These are phyloP conservation scores for Melanargia galathea DNA, from an alignment of 2,888 invertebrate species.

Conservation along the genomic window DNA sequence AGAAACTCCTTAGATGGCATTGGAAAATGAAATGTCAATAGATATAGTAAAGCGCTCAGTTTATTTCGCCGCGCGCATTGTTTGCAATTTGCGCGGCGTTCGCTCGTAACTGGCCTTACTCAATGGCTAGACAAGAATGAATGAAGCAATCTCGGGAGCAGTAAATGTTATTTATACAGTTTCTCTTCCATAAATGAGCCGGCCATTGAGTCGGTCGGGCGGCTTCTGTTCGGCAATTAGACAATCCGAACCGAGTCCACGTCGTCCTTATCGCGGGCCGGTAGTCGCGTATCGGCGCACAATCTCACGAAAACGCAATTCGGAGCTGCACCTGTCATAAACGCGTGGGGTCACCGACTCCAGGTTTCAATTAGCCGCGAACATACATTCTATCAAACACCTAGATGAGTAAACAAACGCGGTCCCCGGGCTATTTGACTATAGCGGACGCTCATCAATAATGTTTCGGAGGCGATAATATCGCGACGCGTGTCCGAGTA, in stretches of 20 bases:
- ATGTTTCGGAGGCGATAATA: conserved; percentile 75
- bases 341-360: conserved; percentile 61
- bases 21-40: conserved; percentile 62
- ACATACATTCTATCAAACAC: conserved; percentile 64
- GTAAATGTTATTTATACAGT: conserved; percentile 70
- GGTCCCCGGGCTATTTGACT: conserved; percentile 79
- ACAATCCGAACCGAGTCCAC: conserved; percentile 54
- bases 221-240: conserved; percentile 79
- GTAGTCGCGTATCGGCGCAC: conserved; percentile 69
- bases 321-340: conserved; percentile 76
- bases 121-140: conserved; percentile 73
- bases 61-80: conserved; percentile 62
- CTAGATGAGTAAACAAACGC: conserved; percentile 77
- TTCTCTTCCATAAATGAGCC: conserved; percentile 71
- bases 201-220: conserved; percentile 57
- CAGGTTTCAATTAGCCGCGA: conserved; percentile 70
- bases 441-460: conserved; percentile 78
- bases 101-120: conserved; percentile 58
- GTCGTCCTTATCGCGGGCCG: conserved; percentile 62
- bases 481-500: conserved; percentile 78
- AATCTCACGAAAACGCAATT: conserved; percentile 81
- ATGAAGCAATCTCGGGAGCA: conserved; percentile 73
- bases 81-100: conserved; percentile 61
- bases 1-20: conserved; percentile 45
- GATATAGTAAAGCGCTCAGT: conserved; percentile 52